Evolutionary conservation across 2,888 invertebrate genomes (phyloP).

Genomic region (Trileptium ribeirensis): DNA sequence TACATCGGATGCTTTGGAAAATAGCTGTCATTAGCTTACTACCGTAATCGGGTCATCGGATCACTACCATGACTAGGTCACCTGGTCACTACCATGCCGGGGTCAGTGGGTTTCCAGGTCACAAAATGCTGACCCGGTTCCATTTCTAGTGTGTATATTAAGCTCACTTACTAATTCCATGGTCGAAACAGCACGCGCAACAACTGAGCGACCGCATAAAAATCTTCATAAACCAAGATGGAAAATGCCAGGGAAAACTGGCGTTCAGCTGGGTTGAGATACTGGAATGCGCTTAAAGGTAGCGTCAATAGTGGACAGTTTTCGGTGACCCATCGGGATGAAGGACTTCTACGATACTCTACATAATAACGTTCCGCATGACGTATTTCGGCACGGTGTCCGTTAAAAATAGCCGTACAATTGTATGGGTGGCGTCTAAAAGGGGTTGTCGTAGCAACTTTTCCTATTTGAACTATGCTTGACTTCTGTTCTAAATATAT

Average conservation of each 20-base stretch:
- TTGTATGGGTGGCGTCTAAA: background rate
- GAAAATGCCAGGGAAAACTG: background rate
- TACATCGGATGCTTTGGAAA: too few species aligned
- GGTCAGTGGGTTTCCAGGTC: too few species aligned
- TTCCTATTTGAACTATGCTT: too few species aligned
- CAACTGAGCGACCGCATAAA: background rate
- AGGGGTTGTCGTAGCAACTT: too few species aligned
- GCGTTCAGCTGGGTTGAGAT: background rate
- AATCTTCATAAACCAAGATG: background rate
- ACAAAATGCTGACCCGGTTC: too few species aligned
- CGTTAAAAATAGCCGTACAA: background rate
- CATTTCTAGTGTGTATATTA: too few species aligned
- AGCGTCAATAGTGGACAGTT: background rate
- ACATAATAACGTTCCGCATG: background rate
- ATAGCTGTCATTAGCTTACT: too few species aligned
- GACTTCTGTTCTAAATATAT: too few species aligned
- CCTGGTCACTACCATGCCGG: too few species aligned
- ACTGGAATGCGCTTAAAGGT: background rate
- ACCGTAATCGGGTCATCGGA: too few species aligned
- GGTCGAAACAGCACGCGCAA: background rate
- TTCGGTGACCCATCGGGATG: background rate
- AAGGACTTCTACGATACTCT: background rate
- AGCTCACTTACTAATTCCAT: background rate
- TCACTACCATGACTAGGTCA: too few species aligned
- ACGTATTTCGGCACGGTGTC: background rate